These are phyloP conservation scores for Chaitophorus viminalis DNA, from an alignment of 2,888 invertebrate genomes.

Conservation along the genomic window DNA sequence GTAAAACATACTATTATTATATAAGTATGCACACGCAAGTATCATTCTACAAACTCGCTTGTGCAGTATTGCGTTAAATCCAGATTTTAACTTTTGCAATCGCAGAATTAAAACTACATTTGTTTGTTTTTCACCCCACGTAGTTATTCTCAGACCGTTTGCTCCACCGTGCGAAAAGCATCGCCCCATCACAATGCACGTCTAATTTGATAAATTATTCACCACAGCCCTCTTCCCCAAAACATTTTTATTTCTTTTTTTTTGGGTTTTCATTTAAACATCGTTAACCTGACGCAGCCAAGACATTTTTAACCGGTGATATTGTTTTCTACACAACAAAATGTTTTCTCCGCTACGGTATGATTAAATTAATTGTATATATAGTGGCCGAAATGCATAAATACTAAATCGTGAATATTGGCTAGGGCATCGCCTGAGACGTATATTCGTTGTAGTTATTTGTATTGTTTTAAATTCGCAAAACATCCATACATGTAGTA, in stretches of 20 bases:
- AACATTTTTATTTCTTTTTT: background rate
- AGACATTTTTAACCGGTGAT: background rate
- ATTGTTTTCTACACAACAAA: background rate
- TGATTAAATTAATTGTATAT: too few relatives aligned
- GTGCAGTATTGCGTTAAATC: background rate
- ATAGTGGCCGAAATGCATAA: too few relatives aligned
- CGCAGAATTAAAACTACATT: background rate
- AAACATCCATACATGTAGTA: too few relatives aligned
- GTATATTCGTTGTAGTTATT: too few relatives aligned
- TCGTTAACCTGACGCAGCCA: background rate
- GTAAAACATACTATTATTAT: background rate
- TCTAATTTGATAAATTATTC: slow-evolving; percentile 61
- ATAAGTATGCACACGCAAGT: background rate
- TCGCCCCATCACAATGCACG: slow-evolving; percentile 34
- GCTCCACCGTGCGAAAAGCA: background rate
- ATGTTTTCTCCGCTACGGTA: too few relatives aligned
- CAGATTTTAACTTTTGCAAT: background rate
- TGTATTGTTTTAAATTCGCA: too few relatives aligned
- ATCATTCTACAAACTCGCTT: background rate
- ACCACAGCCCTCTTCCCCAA: slow-evolving; percentile 13
- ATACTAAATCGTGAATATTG: too few relatives aligned
- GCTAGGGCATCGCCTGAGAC: too few relatives aligned
- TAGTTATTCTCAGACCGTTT: background rate
- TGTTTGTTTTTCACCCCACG: background rate
- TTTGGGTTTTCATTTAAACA: background rate